Evolutionary conservation across 2,113 vertebrate genomes (phyloP).

Genomic region (Solea senegalensis): DNA sequence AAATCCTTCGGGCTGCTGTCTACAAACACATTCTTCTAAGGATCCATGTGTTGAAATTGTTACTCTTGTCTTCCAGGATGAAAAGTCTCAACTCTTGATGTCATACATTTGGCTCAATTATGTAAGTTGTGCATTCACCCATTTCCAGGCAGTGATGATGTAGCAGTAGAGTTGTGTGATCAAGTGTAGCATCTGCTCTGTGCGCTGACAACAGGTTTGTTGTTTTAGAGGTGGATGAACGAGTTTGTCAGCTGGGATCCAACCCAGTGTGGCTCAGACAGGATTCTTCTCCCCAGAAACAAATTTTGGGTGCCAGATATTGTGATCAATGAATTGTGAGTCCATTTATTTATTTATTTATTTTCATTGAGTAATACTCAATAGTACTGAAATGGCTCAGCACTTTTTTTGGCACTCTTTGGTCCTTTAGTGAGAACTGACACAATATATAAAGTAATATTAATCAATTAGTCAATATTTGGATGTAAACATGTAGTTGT

Average conservation of each 20-base stretch:
- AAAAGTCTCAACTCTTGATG: slow-evolving; percentile 75
- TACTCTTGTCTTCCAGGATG: slow-evolving; percentile 67
- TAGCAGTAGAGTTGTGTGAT: neutral
- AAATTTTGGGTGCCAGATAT: slow-evolving; percentile 79
- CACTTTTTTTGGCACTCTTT: neutral
- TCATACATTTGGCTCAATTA: slow-evolving; percentile 72
- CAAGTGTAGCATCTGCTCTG: rapidly evolving
- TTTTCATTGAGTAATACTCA: neutral
- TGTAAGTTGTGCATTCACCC: slow-evolving; percentile 49
- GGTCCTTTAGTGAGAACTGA: too few species aligned
- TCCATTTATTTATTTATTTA: neutral
- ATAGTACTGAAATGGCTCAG: neutral
- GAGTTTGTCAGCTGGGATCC: slow-evolving; percentile 77
- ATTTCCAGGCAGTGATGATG: too few species aligned
- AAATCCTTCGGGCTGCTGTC: too few species aligned
- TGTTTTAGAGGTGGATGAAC: slow-evolving; percentile 71
- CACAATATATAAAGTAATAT: too few species aligned
- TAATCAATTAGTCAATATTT: too few species aligned
- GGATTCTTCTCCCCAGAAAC: slow-evolving; percentile 67
- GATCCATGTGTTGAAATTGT: neutral
- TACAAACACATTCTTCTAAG: too few species aligned
- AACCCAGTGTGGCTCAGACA: slow-evolving; percentile 57
- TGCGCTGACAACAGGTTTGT: neutral
- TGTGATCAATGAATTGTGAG: slow-evolving; percentile 82
- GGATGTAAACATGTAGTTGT: neutral